Evolutionary conservation across 2,888 invertebrate species (phyloP), one percentile per base, ranked within the genome.

Genomic region (Hyles lineata): DNA sequence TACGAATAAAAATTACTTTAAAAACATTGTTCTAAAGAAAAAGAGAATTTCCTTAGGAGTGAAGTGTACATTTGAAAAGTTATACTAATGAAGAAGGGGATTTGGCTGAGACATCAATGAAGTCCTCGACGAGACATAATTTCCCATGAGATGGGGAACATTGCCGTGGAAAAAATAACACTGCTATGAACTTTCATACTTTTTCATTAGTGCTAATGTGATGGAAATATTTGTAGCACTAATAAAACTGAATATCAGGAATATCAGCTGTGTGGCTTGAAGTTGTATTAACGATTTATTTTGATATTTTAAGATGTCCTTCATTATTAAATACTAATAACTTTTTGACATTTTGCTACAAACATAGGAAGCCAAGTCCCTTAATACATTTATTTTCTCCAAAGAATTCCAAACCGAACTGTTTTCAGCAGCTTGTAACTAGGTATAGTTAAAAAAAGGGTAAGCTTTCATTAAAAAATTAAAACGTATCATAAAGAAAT

Each of bases 111-210:
- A 70, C 70, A 52, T 70, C 70, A 55, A 70, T 70, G 70, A 82
- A 80, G 79, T 81, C 79, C 76, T 58, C 63, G 63, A 25, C 74
- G 73, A 77, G 81, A 76, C 74, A 76, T 85, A 82, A 86, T 86
- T 86, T 86, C 86, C 85, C 85, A 15, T 0, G 84, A 80, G 85
- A 76, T 72, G 23, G 70, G 76, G 80, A 82, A 81, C 83, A 83
- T 80, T 78, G 74, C 79, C 78, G 78, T 80, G 79, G 82, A 85
- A 84, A 83, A 85, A 85, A 83, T 83, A 79, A 84, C 83, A 83
- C 77, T 81, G 81, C 70, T 55, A 32, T 67, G 67, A 67, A 70
- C 70, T 70, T 70, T 70, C 70, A 70, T 70, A 70, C 58, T 70
- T 70, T 70, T 55, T 70, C 70, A 70, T 70, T 70, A 70, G 70